Evolutionary conservation across 2,797 vertebrate genomes (phyloP).

Genomic region (Eidolon dupreanum): DNA sequence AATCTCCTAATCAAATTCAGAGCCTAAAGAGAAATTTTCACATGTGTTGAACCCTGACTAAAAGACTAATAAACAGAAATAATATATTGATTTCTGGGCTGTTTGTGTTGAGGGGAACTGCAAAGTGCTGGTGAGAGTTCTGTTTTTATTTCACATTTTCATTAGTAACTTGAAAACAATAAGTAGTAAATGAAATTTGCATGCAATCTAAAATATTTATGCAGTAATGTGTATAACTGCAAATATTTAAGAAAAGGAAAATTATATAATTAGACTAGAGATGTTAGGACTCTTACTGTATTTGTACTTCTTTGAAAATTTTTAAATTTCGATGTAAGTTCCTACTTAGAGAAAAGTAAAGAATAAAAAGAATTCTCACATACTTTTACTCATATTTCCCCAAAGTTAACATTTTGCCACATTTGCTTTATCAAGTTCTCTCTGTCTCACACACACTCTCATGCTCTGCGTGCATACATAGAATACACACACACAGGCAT

Average conservation of each 20-base stretch:
- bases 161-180: conserved; percentile 12
- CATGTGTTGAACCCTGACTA: background rate
- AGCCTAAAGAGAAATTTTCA: background rate
- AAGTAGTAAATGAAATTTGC: conserved; percentile 30
- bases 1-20: background rate
- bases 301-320: background rate
- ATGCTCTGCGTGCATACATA: background rate
- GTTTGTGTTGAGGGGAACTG: background rate
- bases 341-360: background rate
- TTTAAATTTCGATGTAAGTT: background rate
- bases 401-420: background rate
- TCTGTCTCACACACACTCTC: fast-evolving
- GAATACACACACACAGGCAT: background rate
- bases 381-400: background rate
- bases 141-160: conserved; percentile 24
- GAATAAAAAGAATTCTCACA: background rate
- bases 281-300: background rate
- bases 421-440: background rate
- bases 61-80: background rate
- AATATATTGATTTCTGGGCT: background rate
- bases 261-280: background rate
- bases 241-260: conserved; percentile 35
- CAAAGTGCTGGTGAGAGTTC: background rate
- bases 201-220: background rate
- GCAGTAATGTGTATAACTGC: background rate